Conservation (phyloP, 2,797 vertebrate genomes). For the Spinus pinus region DNA sequence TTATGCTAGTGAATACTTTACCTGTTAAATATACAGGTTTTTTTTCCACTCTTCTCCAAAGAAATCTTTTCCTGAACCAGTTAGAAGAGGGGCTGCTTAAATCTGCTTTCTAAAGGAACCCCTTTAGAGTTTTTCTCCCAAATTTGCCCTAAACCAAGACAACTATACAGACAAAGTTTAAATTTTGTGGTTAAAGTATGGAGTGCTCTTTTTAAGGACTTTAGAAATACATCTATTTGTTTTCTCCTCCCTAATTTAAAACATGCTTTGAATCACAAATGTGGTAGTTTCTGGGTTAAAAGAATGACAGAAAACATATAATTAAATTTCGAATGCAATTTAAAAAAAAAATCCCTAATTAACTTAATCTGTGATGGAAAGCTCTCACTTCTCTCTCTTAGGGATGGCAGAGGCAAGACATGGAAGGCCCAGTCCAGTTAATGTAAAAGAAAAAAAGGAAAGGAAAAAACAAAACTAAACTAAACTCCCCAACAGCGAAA, state of each 20-base stretch:
- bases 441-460: background rate
- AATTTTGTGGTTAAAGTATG: background rate
- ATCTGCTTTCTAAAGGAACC: background rate
- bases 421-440: background rate
- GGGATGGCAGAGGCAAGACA: fast-evolving
- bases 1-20: background rate
- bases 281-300: background rate
- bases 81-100: background rate
- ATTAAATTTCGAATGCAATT: background rate
- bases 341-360: fast-evolving
- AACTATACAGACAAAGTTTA: background rate
- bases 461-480: background rate
- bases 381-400: background rate
- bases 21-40: background rate
- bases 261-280: background rate
- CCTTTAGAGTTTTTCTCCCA: background rate
- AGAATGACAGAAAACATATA: background rate
- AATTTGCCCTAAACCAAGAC: background rate
- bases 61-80: background rate
- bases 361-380: background rate
- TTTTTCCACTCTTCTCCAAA: background rate
- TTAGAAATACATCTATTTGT: background rate
- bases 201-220: background rate
- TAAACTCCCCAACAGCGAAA: fast-evolving
- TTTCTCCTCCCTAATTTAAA: background rate